phyloP scores from a whole-genome alignment of 2,113 vertebrate genomes.

The Caranx ignobilis region DNA sequence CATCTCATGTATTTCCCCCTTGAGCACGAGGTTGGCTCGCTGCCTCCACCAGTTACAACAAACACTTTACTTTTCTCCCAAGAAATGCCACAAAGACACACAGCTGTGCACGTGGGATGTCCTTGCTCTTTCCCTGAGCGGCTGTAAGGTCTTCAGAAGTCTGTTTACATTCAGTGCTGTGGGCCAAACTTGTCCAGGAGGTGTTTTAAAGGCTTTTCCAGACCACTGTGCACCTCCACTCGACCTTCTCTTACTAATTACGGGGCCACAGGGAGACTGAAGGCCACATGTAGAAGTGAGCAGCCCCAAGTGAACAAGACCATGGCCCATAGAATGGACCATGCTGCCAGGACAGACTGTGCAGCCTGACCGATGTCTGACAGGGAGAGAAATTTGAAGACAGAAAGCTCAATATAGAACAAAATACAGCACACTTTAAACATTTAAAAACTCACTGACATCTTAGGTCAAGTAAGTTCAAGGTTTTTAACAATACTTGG shows the following conservation, averaged over 20 bases:
- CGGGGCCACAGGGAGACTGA: slow-evolving; percentile 20
- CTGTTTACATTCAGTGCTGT: slow-evolving; percentile 33
- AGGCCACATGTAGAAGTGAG: slow-evolving; percentile 33
- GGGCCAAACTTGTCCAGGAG: slow-evolving; percentile 11
- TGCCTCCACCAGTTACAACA: slow-evolving; percentile 12
- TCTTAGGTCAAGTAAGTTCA: slow-evolving; percentile 49
- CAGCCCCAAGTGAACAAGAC: slow-evolving; percentile 9
- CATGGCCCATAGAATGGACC: neutral
- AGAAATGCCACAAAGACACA: slow-evolving; percentile 42
- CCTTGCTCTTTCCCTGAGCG: slow-evolving; percentile 4
- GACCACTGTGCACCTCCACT: slow-evolving; percentile 44
- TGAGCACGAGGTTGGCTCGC: slow-evolving; percentile 26
- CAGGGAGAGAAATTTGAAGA: neutral
- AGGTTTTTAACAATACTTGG: slow-evolving; percentile 41
- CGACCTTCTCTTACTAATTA: slow-evolving; percentile 40
- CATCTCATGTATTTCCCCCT: neutral
- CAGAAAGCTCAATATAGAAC: neutral
- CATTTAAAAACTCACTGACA: neutral
- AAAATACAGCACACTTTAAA: neutral
- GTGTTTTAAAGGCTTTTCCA: slow-evolving; percentile 61
- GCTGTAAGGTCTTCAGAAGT: slow-evolving; percentile 25
- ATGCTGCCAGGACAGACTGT: slow-evolving; percentile 29
- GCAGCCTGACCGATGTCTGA: neutral
- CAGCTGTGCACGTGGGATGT: slow-evolving; percentile 37
- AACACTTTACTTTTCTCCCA: slow-evolving; percentile 5